These are phyloP conservation scores for Protomyctophum bolini DNA, from an alignment of 2,113 vertebrate species.

Conservation along the genomic window DNA sequence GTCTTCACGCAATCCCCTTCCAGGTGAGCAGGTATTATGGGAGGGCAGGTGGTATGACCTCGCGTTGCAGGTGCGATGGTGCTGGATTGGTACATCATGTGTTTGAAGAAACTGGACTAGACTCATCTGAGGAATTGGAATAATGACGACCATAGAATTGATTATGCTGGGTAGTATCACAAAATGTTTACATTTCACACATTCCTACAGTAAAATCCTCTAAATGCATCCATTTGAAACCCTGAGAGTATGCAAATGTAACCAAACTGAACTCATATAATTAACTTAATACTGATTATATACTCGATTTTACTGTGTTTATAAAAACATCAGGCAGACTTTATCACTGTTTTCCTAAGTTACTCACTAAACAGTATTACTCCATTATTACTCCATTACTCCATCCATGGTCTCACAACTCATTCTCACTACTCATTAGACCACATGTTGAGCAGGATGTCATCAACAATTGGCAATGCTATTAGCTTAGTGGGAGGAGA, in stretches of 20 bases:
- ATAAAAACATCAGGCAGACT: too few relatives aligned
- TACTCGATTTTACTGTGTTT: too few relatives aligned
- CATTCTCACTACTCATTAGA: slow-evolving; percentile 61
- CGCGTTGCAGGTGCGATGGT: slow-evolving; percentile 39
- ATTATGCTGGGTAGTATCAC: neutral
- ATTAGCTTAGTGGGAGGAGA: slow-evolving; percentile 52
- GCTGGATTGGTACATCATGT: slow-evolving; percentile 25
- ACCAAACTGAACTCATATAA: too few relatives aligned
- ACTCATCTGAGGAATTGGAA: slow-evolving; percentile 40
- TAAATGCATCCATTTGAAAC: too few relatives aligned
- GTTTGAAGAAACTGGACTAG: slow-evolving; percentile 16
- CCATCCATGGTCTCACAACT: slow-evolving; percentile 46
- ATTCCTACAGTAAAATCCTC: too few relatives aligned
- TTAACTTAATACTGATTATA: too few relatives aligned
- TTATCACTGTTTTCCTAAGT: neutral
- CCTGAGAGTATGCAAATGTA: too few relatives aligned
- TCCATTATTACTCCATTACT: neutral
- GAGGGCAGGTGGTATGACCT: slow-evolving; percentile 6
- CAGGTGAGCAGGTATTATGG: slow-evolving; percentile 30
- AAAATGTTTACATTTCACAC: too few relatives aligned
- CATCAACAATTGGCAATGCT: slow-evolving; percentile 65
- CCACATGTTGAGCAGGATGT: slow-evolving; percentile 68
- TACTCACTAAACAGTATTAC: slow-evolving; percentile 25
- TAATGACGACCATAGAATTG: slow-evolving; percentile 21
- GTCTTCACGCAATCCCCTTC: slow-evolving; percentile 39